Conservation (phyloP, 2,113 vertebrate genomes). For the Zeus faber region DNA sequence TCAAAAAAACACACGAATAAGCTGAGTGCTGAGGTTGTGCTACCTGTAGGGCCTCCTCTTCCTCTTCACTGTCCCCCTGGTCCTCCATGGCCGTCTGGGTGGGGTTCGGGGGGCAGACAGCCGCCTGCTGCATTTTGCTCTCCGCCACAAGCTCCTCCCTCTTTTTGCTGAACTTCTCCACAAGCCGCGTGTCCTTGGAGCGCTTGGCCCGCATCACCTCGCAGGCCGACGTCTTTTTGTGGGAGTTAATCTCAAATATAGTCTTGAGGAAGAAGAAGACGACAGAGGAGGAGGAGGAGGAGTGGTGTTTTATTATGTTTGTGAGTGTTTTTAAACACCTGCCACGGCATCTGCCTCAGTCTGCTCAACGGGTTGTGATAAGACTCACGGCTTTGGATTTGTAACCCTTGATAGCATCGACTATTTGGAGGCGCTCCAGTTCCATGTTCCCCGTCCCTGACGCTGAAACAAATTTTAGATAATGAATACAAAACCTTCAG, state of each 20-base stretch:
- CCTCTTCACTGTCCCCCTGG: slow-evolving; percentile 9
- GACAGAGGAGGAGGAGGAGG: neutral
- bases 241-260: slow-evolving; percentile 96
- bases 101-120: neutral
- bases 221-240: slow-evolving; percentile 78
- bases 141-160: slow-evolving; percentile 60
- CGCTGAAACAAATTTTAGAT: no score
- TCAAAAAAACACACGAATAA: no score
- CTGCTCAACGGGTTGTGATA: no score
- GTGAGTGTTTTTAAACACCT: neutral
- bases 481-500: no score
- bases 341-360: no score
- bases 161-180: slow-evolving; percentile 78
- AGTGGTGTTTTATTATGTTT: neutral
- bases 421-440: slow-evolving; percentile 83
- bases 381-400: slow-evolving; percentile 85
- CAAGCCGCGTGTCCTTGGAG: slow-evolving; percentile 71
- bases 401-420: slow-evolving; percentile 87
- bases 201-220: slow-evolving; percentile 89
- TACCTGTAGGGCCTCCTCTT: slow-evolving; percentile 28
- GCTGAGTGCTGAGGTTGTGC: neutral
- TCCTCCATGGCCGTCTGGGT: neutral
- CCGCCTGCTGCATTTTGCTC: slow-evolving; percentile 19
- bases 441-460: slow-evolving; percentile 80
- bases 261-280: slow-evolving; percentile 74